Conservation (phyloP, 2,888 invertebrate genomes). For the Allygus modestus region DNA sequence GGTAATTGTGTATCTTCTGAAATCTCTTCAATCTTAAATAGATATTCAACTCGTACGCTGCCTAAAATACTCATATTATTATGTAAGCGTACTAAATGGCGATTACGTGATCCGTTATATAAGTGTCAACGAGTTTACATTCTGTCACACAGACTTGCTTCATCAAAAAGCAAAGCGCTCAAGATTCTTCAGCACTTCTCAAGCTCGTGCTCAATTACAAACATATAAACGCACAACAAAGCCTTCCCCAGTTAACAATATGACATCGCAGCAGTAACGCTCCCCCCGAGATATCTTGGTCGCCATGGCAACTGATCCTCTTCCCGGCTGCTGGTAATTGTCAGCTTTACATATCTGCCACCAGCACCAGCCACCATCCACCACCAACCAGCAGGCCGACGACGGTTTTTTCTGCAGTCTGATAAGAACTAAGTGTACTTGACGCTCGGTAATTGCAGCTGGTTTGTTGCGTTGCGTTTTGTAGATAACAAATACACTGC, state of each 20-base stretch:
- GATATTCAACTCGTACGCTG: too few species aligned
- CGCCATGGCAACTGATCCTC: conserved; percentile 3
- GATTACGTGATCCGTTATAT: too few species aligned
- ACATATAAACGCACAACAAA: neutral
- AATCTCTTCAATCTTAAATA: too few species aligned
- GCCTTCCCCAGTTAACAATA: conserved; percentile 15
- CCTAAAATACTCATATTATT: too few species aligned
- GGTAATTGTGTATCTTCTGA: too few species aligned
- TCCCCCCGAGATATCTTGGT: neutral
- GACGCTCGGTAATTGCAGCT: neutral
- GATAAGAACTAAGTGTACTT: conserved; percentile 11
- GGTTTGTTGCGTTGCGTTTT: neutral
- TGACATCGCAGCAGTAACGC: conserved; percentile 1
- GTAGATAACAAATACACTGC: neutral
- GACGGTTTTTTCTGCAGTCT: neutral
- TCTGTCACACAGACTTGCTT: neutral
- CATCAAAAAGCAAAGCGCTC: neutral
- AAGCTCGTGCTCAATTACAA: conserved; percentile 10
- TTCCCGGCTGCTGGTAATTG: conserved; percentile 14
- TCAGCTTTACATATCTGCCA: conserved; percentile 42
- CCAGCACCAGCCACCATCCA: too few species aligned
- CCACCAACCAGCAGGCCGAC: neutral
- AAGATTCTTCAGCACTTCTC: neutral
- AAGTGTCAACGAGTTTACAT: too few species aligned
- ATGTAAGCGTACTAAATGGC: too few species aligned